Evolutionary conservation across 2,797 vertebrate genomes (phyloP).

Genomic region (Microctenopoma steveboyesi): DNA sequence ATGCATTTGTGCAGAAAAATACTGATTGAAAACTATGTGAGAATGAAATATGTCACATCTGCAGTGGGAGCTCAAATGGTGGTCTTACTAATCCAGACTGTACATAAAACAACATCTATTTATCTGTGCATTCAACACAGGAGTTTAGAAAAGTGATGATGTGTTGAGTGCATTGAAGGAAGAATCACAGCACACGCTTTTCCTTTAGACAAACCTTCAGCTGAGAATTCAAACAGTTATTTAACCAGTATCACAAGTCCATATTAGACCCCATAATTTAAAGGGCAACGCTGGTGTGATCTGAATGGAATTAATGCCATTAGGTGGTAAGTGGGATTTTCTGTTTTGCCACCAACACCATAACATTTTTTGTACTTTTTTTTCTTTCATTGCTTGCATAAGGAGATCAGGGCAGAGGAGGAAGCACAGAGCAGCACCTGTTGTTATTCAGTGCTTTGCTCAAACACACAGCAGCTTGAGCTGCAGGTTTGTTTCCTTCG

Average conservation of each 20-base stretch:
- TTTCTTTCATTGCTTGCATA: not conserved
- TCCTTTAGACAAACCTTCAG: constrained; percentile 35
- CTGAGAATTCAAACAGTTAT: not conserved
- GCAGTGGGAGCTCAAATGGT: constrained; percentile 41
- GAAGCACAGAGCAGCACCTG: not conserved
- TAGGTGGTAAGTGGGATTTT: not conserved
- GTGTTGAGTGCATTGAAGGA: constrained; percentile 17
- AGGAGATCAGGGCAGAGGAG: constrained; percentile 2
- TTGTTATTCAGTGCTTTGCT: constrained; percentile 5
- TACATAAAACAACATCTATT: constrained; percentile 53
- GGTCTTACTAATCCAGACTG: constrained; percentile 47
- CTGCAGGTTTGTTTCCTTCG: not conserved
- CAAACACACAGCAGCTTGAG: not conserved
- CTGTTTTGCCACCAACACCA: not conserved
- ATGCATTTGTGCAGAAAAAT: constrained; percentile 74
- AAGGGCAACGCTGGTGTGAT: constrained; percentile 11
- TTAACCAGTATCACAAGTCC: not conserved
- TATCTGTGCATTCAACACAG: constrained; percentile 30
- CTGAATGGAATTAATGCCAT: not conserved
- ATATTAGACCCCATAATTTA: constrained; percentile 8
- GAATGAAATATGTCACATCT: constrained; percentile 39
- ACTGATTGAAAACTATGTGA: constrained; percentile 55
- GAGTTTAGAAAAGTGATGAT: constrained; percentile 23
- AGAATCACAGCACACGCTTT: constrained; percentile 27
- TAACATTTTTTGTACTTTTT: not conserved